A percentile compares a stretch with the other conserved stretches of the same genome.
Conservation (phyloP, 1,140 invertebrate genomes). For the Sipha flava region DNA sequence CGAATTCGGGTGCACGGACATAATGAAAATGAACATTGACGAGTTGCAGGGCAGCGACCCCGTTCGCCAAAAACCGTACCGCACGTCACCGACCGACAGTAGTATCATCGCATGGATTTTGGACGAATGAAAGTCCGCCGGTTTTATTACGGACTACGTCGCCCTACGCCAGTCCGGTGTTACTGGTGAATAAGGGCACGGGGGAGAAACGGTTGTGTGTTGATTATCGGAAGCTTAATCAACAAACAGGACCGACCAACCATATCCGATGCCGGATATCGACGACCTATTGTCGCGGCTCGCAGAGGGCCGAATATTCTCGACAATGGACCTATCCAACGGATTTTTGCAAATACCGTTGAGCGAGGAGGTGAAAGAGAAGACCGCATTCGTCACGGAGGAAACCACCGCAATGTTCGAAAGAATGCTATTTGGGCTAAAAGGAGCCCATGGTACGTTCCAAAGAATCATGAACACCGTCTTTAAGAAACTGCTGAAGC, state of each 20-base stretch:
- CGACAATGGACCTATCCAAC: slow-evolving; percentile 41
- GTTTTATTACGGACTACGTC: not conserved
- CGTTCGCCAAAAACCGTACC: not conserved
- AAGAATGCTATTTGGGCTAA: slow-evolving; percentile 37
- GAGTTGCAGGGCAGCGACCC: not conserved
- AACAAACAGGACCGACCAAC: slow-evolving; percentile 44
- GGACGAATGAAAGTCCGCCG: not conserved
- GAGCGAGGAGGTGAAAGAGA: slow-evolving; percentile 34
- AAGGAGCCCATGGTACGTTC: slow-evolving; percentile 26
- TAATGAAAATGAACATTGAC: not conserved
- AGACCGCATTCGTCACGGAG: slow-evolving; percentile 38
- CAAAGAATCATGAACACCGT: slow-evolving; percentile 14
- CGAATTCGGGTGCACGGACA: not conserved
- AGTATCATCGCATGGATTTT: not conserved
- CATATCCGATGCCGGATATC: slow-evolving; percentile 50
- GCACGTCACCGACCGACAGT: not conserved
- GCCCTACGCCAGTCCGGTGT: not conserved
- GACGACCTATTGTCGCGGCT: slow-evolving; percentile 45
- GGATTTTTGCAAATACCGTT: slow-evolving; percentile 46
- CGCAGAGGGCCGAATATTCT: not conserved
- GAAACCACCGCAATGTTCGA: slow-evolving; percentile 22
- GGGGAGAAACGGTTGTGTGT: slow-evolving; percentile 34
- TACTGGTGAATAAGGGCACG: not conserved
- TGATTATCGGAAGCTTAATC: slow-evolving; percentile 44
- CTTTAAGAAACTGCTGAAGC: not conserved